phyloP scores from a whole-genome alignment of 2,797 vertebrate genomes.

The Dipus sagitta region DNA sequence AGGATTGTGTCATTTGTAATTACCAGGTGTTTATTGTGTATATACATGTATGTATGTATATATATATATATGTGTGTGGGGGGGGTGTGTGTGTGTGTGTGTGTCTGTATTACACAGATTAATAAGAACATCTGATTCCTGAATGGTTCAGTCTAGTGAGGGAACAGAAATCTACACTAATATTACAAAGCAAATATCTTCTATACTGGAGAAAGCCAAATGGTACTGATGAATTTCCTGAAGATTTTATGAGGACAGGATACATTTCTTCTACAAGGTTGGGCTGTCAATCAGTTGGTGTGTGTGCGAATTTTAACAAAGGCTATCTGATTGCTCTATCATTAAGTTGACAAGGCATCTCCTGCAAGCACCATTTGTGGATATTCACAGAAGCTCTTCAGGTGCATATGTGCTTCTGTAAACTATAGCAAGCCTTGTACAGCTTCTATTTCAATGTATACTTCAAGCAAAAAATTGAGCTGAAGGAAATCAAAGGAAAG shows the following conservation, averaged over 20 bases:
- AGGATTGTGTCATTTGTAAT: constrained; percentile 47
- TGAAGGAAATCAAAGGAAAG: not conserved
- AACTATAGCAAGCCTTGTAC: not conserved
- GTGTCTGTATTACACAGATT: not conserved
- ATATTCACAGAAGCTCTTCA: not conserved
- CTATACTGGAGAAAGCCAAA: constrained; percentile 39
- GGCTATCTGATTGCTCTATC: not conserved
- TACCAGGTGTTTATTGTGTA: not conserved
- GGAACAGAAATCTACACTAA: not conserved
- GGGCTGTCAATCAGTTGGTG: constrained; percentile 37
- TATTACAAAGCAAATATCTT: constrained; percentile 25
- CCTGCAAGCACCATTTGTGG: not conserved
- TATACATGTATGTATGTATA: too few relatives aligned
- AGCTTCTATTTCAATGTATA: not conserved
- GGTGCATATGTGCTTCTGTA: not conserved
- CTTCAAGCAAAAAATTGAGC: not conserved
- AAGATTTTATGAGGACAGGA: constrained; percentile 2
- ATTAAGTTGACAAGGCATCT: not conserved
- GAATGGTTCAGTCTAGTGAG: not conserved
- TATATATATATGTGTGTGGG: too few relatives aligned
- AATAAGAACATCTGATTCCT: constrained; percentile 47
- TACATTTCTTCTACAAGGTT: not conserved
- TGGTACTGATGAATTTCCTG: constrained; percentile 18
- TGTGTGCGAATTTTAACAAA: constrained; percentile 39
- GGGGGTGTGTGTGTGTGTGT: too few relatives aligned